These are phyloP conservation scores for Pelmatolapia mariae DNA, from an alignment of 2,113 vertebrate genomes.

Conservation along the genomic window DNA sequence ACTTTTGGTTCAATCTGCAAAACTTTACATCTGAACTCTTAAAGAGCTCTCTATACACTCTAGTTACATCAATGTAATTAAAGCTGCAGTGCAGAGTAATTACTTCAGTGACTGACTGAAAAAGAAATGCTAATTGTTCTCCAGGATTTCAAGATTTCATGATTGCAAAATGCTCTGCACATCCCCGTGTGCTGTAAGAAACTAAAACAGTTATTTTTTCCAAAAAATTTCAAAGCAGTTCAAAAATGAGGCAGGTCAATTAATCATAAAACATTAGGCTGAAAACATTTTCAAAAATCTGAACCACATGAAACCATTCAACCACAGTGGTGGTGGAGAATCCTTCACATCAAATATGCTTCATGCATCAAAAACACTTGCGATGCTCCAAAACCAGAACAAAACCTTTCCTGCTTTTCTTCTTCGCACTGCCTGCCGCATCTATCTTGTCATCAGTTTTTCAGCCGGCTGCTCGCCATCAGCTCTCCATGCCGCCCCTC, in stretches of 20 bases:
- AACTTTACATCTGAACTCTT: neutral
- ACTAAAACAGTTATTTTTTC: neutral
- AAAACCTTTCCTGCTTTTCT: neutral
- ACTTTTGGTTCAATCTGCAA: neutral
- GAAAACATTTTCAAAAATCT: neutral
- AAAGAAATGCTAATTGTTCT: neutral
- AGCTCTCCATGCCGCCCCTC: neutral
- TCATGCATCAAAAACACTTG: neutral
- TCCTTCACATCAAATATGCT: neutral
- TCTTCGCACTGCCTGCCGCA: neutral
- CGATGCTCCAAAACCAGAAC: neutral
- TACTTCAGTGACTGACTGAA: neutral
- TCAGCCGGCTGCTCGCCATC: neutral
- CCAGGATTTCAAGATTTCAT: rapidly evolving
- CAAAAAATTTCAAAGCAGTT: rapidly evolving
- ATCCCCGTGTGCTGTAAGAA: neutral
- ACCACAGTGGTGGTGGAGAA: neutral
- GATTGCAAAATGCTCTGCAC: neutral
- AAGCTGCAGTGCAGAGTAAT: neutral
- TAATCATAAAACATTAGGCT: neutral
- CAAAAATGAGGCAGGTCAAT: neutral
- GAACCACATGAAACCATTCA: neutral
- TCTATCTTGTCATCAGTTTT: slow-evolving; percentile 14
- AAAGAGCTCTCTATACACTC: neutral
- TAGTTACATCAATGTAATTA: neutral